Evolutionary conservation across 2,888 invertebrate species (phyloP), one percentile per base, ranked within the genome.

Genomic region (Brenthis daphne): DNA sequence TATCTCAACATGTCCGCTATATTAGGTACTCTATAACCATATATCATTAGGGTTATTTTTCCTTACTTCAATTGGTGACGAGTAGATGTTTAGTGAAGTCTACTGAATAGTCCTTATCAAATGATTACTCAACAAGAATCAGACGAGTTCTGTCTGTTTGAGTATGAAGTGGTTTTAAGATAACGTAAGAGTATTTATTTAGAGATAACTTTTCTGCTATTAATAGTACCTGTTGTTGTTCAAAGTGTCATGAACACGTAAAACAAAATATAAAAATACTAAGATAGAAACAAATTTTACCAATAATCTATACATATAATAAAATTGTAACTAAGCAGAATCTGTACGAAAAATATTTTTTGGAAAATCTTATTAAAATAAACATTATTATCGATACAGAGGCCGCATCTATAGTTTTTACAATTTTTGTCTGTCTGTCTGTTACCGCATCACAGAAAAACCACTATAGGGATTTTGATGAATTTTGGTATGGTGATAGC

Each of bases 81-180:
- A 37, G 54, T 54, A 50, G 50, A 60, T 58, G 50, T 68, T 65
- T 65, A 68, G 64, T 65, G 50, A 55, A 64, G 68, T 60, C 60
- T 68, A 64, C 53, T 67, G 70, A 64, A 65, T 51, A 70, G 64
- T 65, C 67, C 60, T 64, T 64, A 67, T 65, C 67, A 67, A 55
- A 64, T 64, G 70, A 67, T 64, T 64, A 56, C 64, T 64, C 56
- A 60, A 67, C 68, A 50, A 60, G 58, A 47, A 60, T 50, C 58
- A 55, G 57, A 58, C 57, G 47, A 65, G 65, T 43, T 60, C 64
- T 60, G 57, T 57, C 54, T 64, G 58, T 64, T 68, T 64, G 57
- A 50, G 64, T 64, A 33, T 58, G 58, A 58, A 48, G 58, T 47
- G 58, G 64, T 58, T 57, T 55, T 55, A 51, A 58, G 58, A 68